Evolutionary conservation across 1,140 invertebrate genomes (phyloP).

Genomic region (Calephelis virginiensis): DNA sequence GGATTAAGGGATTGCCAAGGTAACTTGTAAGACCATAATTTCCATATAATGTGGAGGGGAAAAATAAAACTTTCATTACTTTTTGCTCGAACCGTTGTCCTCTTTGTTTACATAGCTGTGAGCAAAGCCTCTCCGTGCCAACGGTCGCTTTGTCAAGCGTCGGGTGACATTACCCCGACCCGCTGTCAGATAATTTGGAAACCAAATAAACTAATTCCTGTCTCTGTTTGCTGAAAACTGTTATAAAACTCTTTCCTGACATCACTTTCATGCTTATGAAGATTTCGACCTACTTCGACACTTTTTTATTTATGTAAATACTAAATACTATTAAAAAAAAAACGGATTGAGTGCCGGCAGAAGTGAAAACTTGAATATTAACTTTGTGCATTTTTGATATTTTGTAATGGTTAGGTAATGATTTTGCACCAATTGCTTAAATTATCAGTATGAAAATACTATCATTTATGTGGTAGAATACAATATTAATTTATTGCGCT

Average conservation of each 20-base stretch:
- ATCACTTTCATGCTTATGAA: conserved; percentile 6
- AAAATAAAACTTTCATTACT: conserved; percentile 68
- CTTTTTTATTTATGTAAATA: no score
- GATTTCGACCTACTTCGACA: no score
- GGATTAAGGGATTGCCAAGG: conserved; percentile 2
- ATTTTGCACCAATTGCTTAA: no score
- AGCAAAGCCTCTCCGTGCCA: conserved; percentile 72
- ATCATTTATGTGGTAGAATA: no score
- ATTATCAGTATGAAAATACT: no score
- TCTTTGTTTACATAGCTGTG: conserved; percentile 68
- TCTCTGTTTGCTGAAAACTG: conserved; percentile 36
- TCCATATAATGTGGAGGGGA: conserved; percentile 19
- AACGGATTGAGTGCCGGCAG: no score
- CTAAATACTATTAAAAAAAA: no score
- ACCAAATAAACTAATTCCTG: conserved; percentile 65
- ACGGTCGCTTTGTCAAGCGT: conserved; percentile 74
- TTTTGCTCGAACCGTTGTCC: conserved; percentile 59
- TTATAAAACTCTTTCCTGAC: conserved; percentile 28
- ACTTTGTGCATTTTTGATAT: no score
- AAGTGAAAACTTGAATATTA: no score
- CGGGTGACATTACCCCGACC: conserved; percentile 72
- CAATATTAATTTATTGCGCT: no score
- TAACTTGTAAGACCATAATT: conserved; percentile 9
- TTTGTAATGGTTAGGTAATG: no score
- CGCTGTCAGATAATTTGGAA: conserved; percentile 71